phyloP scores from a whole-genome alignment of 1,140 invertebrate genomes.

The Sinonovacula constricta region DNA sequence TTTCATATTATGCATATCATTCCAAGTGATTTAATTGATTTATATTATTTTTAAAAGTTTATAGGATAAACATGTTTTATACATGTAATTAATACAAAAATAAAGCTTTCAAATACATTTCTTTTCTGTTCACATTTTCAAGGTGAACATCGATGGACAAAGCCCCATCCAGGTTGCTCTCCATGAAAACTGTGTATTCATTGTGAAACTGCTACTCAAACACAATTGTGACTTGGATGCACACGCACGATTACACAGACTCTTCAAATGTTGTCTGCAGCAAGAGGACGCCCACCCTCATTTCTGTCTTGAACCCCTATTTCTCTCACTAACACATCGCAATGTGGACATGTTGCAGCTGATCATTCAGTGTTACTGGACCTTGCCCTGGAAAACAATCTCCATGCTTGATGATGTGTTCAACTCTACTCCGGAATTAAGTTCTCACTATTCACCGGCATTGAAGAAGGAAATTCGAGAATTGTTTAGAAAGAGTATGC shows the following conservation, averaged over 20 bases:
- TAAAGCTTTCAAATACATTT: not conserved
- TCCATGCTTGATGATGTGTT: slow-evolving; percentile 63
- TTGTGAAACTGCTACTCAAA: slow-evolving; percentile 67
- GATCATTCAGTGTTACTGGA: slow-evolving; percentile 67
- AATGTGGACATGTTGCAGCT: slow-evolving; percentile 70
- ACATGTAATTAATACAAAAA: not conserved
- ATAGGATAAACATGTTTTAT: not conserved
- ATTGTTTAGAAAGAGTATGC: not conserved
- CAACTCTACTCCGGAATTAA: slow-evolving; percentile 56
- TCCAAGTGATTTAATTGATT: not conserved
- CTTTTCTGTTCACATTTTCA: slow-evolving; percentile 48
- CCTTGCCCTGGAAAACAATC: slow-evolving; percentile 56
- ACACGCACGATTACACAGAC: slow-evolving; percentile 60
- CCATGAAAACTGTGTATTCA: slow-evolving; percentile 63
- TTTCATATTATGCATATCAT: slow-evolving; percentile 1
- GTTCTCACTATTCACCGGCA: slow-evolving; percentile 56
- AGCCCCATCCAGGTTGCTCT: slow-evolving; percentile 71
- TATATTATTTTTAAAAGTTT: not conserved
- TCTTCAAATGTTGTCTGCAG: slow-evolving; percentile 71
- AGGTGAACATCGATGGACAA: slow-evolving; percentile 72
- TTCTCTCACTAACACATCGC: slow-evolving; percentile 71
- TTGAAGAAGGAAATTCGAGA: slow-evolving; percentile 61
- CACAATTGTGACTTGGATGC: slow-evolving; percentile 72
- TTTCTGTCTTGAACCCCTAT: slow-evolving; percentile 75
- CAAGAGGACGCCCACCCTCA: slow-evolving; percentile 75